Conservation (phyloP, 2,888 invertebrate genomes). For the Tenthredo livida region DNA sequence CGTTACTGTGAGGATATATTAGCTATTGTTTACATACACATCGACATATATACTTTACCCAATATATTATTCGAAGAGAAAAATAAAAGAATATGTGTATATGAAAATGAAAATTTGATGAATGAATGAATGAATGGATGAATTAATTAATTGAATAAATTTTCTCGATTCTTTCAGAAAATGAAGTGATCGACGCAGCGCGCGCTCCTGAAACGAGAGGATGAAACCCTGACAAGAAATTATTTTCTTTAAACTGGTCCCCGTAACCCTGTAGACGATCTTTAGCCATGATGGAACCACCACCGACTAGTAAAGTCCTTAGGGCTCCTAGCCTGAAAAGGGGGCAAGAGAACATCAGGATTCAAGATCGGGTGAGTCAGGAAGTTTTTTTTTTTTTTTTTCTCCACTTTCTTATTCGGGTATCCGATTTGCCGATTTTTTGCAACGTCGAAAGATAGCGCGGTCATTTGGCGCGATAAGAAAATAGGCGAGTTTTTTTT, state of each 20-base stretch:
- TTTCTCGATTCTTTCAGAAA: conserved; percentile 54
- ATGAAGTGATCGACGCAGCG: conserved; percentile 59
- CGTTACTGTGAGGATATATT: neutral
- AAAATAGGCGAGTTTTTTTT: neutral
- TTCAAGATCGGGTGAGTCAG: conserved; percentile 87
- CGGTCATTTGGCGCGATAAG: neutral
- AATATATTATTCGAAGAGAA: neutral
- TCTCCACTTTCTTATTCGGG: neutral
- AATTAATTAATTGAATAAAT: neutral
- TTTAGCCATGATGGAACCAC: conserved; percentile 74
- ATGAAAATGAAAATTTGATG: neutral
- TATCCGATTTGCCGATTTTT: conserved; percentile 7
- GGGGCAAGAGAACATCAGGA: conserved; percentile 88
- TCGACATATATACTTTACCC: neutral
- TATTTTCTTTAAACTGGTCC: conserved; percentile 37
- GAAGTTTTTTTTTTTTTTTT: neutral
- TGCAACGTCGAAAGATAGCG: neutral
- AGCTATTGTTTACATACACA: neutral
- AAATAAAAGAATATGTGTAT: neutral
- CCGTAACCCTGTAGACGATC: conserved; percentile 52
- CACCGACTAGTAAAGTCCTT: conserved; percentile 83
- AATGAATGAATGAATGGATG: neutral
- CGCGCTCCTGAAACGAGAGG: conserved; percentile 57
- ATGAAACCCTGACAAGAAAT: conserved; percentile 71
- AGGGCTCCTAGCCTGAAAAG: conserved; percentile 89